Base-by-base conservation (phyloP, 1,140 invertebrate species). In the Phenacoccus solenopsis region DNA sequence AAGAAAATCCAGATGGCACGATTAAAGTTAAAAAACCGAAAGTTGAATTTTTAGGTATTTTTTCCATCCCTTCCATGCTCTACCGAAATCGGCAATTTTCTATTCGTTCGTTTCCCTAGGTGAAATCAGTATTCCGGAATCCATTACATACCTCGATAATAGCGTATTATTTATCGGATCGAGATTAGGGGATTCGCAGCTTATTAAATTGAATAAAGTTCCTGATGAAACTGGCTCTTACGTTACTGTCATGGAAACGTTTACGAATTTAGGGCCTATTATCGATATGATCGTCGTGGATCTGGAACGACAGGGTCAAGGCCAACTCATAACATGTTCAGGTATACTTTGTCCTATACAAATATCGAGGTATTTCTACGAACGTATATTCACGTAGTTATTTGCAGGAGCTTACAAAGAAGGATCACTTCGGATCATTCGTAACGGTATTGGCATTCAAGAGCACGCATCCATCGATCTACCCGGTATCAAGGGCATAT, bases 81-180 rank as follows among this genome's bases (percentile, higher is more conserved):
- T n/a, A n/a, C n/a, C 49, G 10, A 9, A 35, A 21, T 25, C 2
- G 20, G 25, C 16, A 49, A 57, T 73, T 68, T 68, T 67, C 72
- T 71, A 13, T 72, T 69, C n/a, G n/a, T n/a, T n/a, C n/a, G n/a
- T 74, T 74, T 74, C 0, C 73, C n/a, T n/a, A 84, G 87, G 88
- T 38, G 91, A 98, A 82, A 96, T 97, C 35, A 94, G 93, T 16
- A 97, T 98, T 73, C 94, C 97, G 1, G 96, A 98, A 80, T 96
- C 94, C 77, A 90, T 99, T 77, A 98, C 95, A n/a, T 99, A 99
- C 77, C 81, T 99, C 64, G 97, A 99, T 78, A 99, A 99, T 82
- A 94, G 94, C 56, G 96, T 99, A 25, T 88, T 99, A 67, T 99
- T 96, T 79, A 88, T 99, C 74, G 97, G 97, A 0, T 98, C 96